Base-by-base conservation (phyloP, 2,888 invertebrate species). In the Drosophila crucigera region DNA sequence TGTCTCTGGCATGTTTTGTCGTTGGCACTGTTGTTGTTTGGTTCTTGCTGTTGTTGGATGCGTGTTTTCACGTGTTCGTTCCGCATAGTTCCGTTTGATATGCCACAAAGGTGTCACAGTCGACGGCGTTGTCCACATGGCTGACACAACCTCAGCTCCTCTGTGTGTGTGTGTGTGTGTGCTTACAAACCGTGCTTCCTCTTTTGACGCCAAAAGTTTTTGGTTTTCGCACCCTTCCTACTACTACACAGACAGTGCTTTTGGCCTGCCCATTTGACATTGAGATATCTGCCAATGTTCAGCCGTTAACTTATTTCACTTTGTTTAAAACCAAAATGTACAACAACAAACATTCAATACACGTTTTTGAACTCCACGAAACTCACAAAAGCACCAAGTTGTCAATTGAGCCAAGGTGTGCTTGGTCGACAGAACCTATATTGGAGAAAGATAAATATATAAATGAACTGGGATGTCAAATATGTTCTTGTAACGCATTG, bases 1-100 rank as follows among this genome's bases (percentile, higher is more conserved):
- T 89, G 84, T 89, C 76, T 73, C 73, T 78, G 89, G 82, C 84
- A 81, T 89, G 80, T 63, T 73, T 69, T 80, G 71, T 78, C 76
- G 39, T 47, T 82, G 53, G 4, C 62, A 54, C 63, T 76, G 65
- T 61, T 77, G 68, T 61, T 69, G 64, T 19, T 37, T 3, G 6
- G 19, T 7, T 19, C 16, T 54, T 80, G 68, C 41, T 69, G 69
- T 49, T 66, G 73, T 43, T 64, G 64, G 39, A 50, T 73, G 84
- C 82, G 86, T 83, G 79, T 85, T 85, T 87, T 80, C 89, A 89
- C 81, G 82, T 82, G 84, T 89, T 87, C 89, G 89, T 89, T 89
- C 89, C 86, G 86, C 84, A 86, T 89, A 82, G 86, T 89, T 89
- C 87, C 86, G 87, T 89, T 85, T 89, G 89, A 89, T 89, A 86